These are phyloP conservation scores for Bombus breviceps DNA, from an alignment of 1,140 invertebrate species.

Conservation along the genomic window DNA sequence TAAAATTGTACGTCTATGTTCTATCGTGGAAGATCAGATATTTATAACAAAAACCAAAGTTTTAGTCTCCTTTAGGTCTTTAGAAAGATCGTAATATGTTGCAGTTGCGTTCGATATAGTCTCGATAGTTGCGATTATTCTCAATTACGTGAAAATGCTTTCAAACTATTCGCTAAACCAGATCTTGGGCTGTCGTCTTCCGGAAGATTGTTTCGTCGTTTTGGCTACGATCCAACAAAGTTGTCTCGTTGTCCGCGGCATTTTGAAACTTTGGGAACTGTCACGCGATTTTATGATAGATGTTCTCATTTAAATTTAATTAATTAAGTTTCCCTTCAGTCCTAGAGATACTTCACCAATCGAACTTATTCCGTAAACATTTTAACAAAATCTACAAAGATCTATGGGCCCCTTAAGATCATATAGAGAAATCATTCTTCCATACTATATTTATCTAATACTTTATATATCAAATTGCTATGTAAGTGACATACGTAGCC, in stretches of 20 bases:
- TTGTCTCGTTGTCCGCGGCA: slow-evolving; percentile 14
- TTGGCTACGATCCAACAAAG: slow-evolving; percentile 31
- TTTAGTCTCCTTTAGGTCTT: too few relatives aligned
- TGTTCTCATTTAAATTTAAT: not conserved
- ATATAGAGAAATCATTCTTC: too few relatives aligned
- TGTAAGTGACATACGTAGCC: too few relatives aligned
- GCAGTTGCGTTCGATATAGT: not conserved
- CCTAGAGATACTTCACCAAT: too few relatives aligned
- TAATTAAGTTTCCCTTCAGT: not conserved
- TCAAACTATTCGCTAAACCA: slow-evolving; percentile 7
- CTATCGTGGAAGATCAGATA: too few relatives aligned
- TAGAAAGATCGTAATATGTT: not conserved
- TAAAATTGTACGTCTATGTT: not conserved
- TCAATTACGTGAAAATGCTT: slow-evolving; percentile 44
- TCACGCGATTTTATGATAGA: not conserved
- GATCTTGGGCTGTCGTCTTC: not conserved
- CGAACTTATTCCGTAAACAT: too few relatives aligned
- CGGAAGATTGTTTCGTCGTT: slow-evolving; percentile 38
- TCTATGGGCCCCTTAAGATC: too few relatives aligned
- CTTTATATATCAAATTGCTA: too few relatives aligned
- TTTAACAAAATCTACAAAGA: not conserved
- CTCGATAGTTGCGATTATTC: not conserved
- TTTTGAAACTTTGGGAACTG: slow-evolving; percentile 2
- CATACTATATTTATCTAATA: too few relatives aligned
- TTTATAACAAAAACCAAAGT: too few relatives aligned